Conservation (phyloP, 2,797 vertebrate genomes). For the Enteromius argenteus region DNA sequence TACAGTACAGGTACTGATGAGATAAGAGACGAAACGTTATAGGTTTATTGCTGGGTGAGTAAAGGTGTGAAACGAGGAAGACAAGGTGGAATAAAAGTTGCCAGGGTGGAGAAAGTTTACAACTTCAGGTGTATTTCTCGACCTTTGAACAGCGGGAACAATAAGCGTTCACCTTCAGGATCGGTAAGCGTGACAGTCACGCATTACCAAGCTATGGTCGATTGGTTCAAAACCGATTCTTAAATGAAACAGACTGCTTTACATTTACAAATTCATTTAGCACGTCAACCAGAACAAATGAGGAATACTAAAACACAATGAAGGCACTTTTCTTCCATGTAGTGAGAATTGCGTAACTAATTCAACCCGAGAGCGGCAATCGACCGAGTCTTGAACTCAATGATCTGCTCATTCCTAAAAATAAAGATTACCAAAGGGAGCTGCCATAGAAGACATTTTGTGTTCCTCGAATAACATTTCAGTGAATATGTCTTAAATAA, state of each 20-base stretch:
- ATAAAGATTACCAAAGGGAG: background rate
- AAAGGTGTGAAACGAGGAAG: conserved; percentile 29
- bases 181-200: conserved; percentile 35
- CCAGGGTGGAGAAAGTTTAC: conserved; percentile 54
- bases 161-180: conserved; percentile 54
- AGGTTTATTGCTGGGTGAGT: conserved; percentile 9
- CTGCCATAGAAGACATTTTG: background rate
- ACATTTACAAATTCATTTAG: background rate
- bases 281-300: background rate
- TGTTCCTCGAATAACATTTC: background rate
- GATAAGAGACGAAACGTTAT: conserved; percentile 6
- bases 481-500: background rate
- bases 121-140: conserved; percentile 20
- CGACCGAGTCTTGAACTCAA: background rate
- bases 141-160: conserved; percentile 50
- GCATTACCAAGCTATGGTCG: background rate
- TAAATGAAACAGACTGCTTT: background rate
- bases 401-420: background rate
- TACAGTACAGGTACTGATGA: background rate
- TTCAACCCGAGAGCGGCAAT: background rate
- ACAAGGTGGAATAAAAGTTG: conserved; percentile 29
- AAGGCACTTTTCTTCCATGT: background rate
- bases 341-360: background rate
- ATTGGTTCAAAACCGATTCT: background rate
- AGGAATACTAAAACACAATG: background rate